These are phyloP conservation scores for Paedocypris micromegethes DNA, from an alignment of 2,797 vertebrate species.

Conservation along the genomic window DNA sequence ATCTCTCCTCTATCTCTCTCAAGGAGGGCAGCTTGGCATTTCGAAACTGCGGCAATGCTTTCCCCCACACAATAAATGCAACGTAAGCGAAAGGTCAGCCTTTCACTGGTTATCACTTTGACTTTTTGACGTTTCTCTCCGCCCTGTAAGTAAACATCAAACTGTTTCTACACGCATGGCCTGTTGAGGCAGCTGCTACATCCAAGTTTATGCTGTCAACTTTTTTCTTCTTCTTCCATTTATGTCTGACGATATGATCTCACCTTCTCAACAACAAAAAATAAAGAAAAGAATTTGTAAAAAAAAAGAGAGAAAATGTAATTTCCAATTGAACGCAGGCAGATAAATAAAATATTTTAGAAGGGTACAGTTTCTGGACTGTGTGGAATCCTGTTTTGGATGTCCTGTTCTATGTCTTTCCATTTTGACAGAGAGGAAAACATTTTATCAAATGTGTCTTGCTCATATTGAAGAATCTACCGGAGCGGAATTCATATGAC, in stretches of 20 bases:
- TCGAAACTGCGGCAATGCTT: slow-evolving; percentile 43
- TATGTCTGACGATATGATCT: neutral
- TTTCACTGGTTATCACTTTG: slow-evolving; percentile 49
- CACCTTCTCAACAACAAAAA: slow-evolving; percentile 1
- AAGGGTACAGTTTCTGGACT: too few relatives aligned
- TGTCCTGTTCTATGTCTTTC: too few relatives aligned
- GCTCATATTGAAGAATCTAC: too few relatives aligned
- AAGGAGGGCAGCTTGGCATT: slow-evolving; percentile 45
- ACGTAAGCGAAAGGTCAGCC: slow-evolving; percentile 52
- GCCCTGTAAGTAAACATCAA: slow-evolving; percentile 40
- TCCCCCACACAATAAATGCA: slow-evolving; percentile 43
- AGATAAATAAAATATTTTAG: too few relatives aligned
- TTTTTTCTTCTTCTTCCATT: neutral
- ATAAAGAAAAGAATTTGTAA: neutral
- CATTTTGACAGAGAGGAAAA: too few relatives aligned
- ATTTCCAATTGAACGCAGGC: too few relatives aligned
- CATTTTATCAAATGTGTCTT: too few relatives aligned
- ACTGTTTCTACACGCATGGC: slow-evolving; percentile 31
- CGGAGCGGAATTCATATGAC: too few relatives aligned
- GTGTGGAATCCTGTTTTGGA: too few relatives aligned
- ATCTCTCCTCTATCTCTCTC: slow-evolving; percentile 45
- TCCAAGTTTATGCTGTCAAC: slow-evolving; percentile 10
- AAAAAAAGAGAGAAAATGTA: too few relatives aligned
- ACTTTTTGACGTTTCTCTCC: slow-evolving; percentile 46
- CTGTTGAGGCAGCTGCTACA: slow-evolving; percentile 3